Percentiles rank a stretch among this genome's conserved stretches.
Evolutionary conservation across 2,888 invertebrate species (phyloP).

Genomic region (Platycheirus rosarum): DNA sequence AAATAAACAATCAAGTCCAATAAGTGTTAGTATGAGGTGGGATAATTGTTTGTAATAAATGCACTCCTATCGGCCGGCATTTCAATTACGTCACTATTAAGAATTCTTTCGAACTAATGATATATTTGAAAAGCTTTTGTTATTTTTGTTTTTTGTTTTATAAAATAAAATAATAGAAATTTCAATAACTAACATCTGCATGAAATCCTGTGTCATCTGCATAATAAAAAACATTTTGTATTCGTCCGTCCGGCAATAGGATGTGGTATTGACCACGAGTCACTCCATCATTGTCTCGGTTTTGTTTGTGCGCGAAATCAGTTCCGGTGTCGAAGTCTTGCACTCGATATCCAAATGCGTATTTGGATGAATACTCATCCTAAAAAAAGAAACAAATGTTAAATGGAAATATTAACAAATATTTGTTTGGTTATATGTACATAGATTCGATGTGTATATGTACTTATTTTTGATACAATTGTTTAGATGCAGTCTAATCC

Average conservation of each 20-base stretch:
- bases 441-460: too few relatives aligned
- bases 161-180: conserved; percentile 82
- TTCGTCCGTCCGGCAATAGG: conserved; percentile 89
- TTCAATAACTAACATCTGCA: conserved; percentile 87
- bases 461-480: too few relatives aligned
- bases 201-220: conserved; percentile 91
- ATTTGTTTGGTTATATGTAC: too few relatives aligned
- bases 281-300: conserved; percentile 86
- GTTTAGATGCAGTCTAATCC: too few relatives aligned
- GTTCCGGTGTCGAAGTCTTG: conserved; percentile 88
- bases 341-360: conserved; percentile 88
- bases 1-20: neutral
- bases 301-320: conserved; percentile 90
- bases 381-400: conserved; percentile 78
- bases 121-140: neutral
- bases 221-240: conserved; percentile 90
- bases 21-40: conserved; percentile 23
- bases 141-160: neutral
- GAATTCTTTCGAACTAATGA: neutral
- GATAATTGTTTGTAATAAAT: conserved; percentile 3
- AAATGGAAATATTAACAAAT: neutral
- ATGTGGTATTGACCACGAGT: conserved; percentile 90
- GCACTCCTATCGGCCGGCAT: neutral
- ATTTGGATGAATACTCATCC: conserved; percentile 86
- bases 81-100: neutral